Evolutionary conservation across 2,113 vertebrate species (phyloP).

Genomic region (Chrysemys picta): DNA sequence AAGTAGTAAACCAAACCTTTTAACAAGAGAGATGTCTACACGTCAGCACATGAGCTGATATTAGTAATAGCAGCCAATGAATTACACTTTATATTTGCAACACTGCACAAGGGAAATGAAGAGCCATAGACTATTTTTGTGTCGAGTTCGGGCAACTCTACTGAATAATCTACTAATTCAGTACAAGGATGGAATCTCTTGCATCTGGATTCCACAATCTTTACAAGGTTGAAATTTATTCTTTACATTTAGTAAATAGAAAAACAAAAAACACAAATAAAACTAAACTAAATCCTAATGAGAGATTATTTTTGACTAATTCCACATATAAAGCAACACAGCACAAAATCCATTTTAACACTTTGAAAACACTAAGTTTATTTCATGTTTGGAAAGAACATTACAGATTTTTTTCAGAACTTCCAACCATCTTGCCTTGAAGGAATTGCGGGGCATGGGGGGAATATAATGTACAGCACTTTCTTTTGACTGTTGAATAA

Average conservation of each 20-base stretch:
- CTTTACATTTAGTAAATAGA: accelerated
- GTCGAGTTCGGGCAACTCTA: accelerated
- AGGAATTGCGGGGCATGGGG: background rate
- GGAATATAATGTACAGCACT: constrained; percentile 42
- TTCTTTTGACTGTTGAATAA: constrained; percentile 76
- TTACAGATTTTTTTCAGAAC: constrained; percentile 48
- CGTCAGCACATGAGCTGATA: background rate
- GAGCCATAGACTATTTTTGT: background rate
- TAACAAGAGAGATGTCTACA: background rate
- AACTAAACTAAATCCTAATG: background rate
- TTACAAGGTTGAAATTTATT: background rate
- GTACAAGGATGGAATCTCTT: background rate
- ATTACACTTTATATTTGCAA: background rate
- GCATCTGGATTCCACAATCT: background rate
- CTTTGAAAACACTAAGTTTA: constrained; percentile 35
- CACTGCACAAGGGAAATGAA: background rate
- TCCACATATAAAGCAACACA: background rate
- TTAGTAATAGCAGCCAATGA: background rate
- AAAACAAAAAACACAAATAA: background rate
- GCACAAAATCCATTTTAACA: background rate
- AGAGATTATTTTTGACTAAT: background rate
- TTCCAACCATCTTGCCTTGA: constrained; percentile 61
- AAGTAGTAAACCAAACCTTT: constrained; percentile 13
- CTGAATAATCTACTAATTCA: background rate
- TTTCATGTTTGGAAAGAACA: constrained; percentile 33